These are phyloP conservation scores for Galleria mellonella DNA, from an alignment of 1,140 invertebrate genomes.

Conservation along the genomic window DNA sequence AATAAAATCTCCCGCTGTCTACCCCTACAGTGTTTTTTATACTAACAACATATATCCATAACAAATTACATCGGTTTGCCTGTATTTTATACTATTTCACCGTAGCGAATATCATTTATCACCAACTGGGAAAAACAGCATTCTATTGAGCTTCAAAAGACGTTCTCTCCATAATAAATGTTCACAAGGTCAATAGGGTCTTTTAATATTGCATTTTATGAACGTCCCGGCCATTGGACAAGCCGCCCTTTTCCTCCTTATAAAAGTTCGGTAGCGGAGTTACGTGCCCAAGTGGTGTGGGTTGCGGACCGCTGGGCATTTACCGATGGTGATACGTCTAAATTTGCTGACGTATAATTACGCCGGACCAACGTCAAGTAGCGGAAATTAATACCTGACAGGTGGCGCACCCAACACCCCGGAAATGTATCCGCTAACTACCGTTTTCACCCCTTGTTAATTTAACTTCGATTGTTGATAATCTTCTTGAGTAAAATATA, in stretches of 20 bases:
- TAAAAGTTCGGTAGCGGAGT: slow-evolving; percentile 2
- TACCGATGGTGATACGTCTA: slow-evolving; percentile 15
- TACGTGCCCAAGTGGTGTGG: slow-evolving; percentile 14
- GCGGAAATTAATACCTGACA: slow-evolving; percentile 64
- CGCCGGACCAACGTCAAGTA: slow-evolving; percentile 28
- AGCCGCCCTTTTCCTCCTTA: background rate
- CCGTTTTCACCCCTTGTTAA: too few species aligned
- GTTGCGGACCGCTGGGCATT: background rate
- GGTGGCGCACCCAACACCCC: slow-evolving; percentile 22
- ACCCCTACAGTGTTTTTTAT: slow-evolving; percentile 10
- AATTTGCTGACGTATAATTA: slow-evolving; percentile 42
- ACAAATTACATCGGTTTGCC: too few species aligned
- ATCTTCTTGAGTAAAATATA: too few species aligned
- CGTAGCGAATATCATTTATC: background rate
- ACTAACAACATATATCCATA: background rate
- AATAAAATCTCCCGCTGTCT: slow-evolving; percentile 19
- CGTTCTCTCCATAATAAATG: background rate
- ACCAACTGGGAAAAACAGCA: too few species aligned
- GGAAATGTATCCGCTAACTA: slow-evolving; percentile 14
- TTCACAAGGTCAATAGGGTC: background rate
- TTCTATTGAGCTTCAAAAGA: too few species aligned
- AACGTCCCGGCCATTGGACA: background rate
- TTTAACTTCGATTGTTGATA: too few species aligned
- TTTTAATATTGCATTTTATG: slow-evolving; percentile 3
- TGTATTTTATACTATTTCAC: too few species aligned